Evolutionary conservation across 1,140 invertebrate genomes (phyloP), one percentile per base, ranked within the genome.

Genomic region (Zaprionus ghesquierei): DNA sequence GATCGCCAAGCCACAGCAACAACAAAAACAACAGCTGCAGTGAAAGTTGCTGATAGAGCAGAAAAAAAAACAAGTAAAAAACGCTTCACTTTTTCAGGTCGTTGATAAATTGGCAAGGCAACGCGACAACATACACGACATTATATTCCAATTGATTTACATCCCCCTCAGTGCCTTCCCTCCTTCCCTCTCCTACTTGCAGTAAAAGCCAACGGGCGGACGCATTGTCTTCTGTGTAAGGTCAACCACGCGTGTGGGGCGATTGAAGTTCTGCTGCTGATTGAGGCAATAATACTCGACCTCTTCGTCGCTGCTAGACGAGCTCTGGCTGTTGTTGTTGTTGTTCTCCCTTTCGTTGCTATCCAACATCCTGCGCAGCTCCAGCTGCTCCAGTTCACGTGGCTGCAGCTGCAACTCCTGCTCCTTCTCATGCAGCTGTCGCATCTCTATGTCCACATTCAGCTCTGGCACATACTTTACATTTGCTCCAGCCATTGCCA

Each of bases 11-110:
- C n/a, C n/a, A n/a, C 35, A 13, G 51, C 18, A 15, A 10, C 12
- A 60, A 59, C 44, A 29, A 50, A 22, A 29, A 29, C n/a, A n/a
- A n/a, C n/a, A n/a, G n/a, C n/a, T 20, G 15, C 33, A 60, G 66
- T 69, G 60, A 49, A 69, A 63, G 49, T 63, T 20, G 66, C 60
- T 33, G 66, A 69, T 62, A n/a, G 10, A 25, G 38, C 49, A 51
- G 35, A 41, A 33, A 35, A 27, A 20, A 55, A n/a, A 53, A 13
- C 10, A 51, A 23, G 27, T n/a, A 31, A 54, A 54, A 31, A 20
- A 6, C 25, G 35, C 22, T 54, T 54, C 6, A 12, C 15, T 27
- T n/a, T n/a, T n/a, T 64, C n/a, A 12, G 15, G 38, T 46, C 31
- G 15, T 33, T 49, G 15, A 49, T 50, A 58, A 58, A 49, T 49